These are phyloP conservation scores for Batillaria attramentaria DNA, from an alignment of 1,140 invertebrate species.

Conservation along the genomic window DNA sequence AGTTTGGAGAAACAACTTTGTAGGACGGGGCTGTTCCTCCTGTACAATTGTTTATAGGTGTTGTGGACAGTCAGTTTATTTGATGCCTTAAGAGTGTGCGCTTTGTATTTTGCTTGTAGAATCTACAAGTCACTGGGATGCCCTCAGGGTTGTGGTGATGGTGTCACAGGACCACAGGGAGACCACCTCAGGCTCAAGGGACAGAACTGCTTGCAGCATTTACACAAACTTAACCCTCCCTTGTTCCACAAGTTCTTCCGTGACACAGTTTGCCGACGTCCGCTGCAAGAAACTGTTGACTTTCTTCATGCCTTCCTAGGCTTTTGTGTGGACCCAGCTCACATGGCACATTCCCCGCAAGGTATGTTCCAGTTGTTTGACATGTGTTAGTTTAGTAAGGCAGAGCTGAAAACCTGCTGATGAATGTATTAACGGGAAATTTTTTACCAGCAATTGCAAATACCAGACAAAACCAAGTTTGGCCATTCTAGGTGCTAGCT, in stretches of 20 bases:
- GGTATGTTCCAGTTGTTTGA: slow-evolving; percentile 33
- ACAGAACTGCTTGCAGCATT: slow-evolving; percentile 84
- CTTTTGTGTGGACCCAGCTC: slow-evolving; percentile 92
- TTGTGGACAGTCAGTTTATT: too few species aligned
- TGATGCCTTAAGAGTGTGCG: too few species aligned
- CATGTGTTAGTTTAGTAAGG: background rate
- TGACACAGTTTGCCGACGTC: slow-evolving; percentile 83
- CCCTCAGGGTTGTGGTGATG: slow-evolving; percentile 89
- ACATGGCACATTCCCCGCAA: slow-evolving; percentile 51
- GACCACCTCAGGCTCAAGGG: slow-evolving; percentile 85
- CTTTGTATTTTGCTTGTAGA: too few species aligned
- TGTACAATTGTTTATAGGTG: too few species aligned
- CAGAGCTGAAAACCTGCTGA: too few species aligned
- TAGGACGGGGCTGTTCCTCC: too few species aligned
- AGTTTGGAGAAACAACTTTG: too few species aligned
- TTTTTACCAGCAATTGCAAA: too few species aligned
- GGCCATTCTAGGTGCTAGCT: too few species aligned
- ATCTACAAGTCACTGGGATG: slow-evolving; percentile 94
- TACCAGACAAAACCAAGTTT: too few species aligned
- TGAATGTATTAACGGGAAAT: too few species aligned
- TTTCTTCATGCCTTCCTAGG: slow-evolving; percentile 96
- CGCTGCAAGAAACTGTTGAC: slow-evolving; percentile 88
- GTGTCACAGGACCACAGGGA: slow-evolving; percentile 77
- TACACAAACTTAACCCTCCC: slow-evolving; percentile 74
- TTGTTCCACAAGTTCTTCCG: slow-evolving; percentile 81